phyloP scores from a whole-genome alignment of 2,888 invertebrate species.

The Ceramica pisi region DNA sequence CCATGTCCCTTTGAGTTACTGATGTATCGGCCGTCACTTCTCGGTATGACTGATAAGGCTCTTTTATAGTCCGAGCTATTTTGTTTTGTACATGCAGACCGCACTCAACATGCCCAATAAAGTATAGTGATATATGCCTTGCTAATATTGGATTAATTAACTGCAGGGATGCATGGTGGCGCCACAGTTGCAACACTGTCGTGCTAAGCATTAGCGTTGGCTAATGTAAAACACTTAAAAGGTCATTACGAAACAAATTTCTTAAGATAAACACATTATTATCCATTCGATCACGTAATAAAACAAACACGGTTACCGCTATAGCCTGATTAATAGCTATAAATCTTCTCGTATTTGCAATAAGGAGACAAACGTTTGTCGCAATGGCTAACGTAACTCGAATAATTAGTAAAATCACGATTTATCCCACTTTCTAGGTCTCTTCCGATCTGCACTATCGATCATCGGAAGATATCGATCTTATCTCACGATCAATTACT shows the following conservation, averaged over 20 bases:
- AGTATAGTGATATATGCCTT: constrained; percentile 72
- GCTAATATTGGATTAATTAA: constrained; percentile 55
- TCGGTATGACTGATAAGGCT: constrained; percentile 74
- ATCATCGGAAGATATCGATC: constrained; percentile 85
- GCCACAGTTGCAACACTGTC: constrained; percentile 53
- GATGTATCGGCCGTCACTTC: constrained; percentile 73
- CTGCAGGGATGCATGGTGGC: constrained; percentile 23
- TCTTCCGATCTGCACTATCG: constrained; percentile 84
- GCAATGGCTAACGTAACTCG: constrained; percentile 84
- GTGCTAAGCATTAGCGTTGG: constrained; percentile 69
- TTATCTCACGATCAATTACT: constrained; percentile 77
- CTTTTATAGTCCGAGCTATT: constrained; percentile 72
- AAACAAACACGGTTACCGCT: constrained; percentile 78
- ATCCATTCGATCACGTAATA: constrained; percentile 81
- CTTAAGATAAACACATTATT: constrained; percentile 81
- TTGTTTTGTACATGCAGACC: constrained; percentile 67
- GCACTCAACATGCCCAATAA: constrained; percentile 68
- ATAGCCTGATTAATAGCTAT: constrained; percentile 81
- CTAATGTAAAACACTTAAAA: constrained; percentile 82
- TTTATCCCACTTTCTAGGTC: constrained; percentile 85
- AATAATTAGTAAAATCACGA: constrained; percentile 89
- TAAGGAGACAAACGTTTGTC: constrained; percentile 84
- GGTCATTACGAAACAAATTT: constrained; percentile 80
- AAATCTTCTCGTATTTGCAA: constrained; percentile 85
- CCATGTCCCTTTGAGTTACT: constrained; percentile 74